phyloP scores from a whole-genome alignment of 2,888 invertebrate species.

The Caradrina kadenii region DNA sequence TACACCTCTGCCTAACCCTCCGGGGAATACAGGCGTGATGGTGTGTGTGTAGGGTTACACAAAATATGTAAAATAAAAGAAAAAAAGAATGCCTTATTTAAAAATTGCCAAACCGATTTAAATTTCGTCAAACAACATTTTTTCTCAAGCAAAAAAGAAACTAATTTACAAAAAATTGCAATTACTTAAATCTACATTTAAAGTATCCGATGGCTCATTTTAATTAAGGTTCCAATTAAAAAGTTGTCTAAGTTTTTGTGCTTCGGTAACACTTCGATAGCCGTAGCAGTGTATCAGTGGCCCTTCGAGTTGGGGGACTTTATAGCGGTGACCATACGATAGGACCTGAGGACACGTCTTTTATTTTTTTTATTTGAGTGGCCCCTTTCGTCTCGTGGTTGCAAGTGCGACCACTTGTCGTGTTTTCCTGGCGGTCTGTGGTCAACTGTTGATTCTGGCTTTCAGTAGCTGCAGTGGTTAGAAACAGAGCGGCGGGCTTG shows the following conservation, averaged over 20 bases:
- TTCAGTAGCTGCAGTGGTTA: no score
- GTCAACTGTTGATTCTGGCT: no score
- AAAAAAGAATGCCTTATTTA: slow-evolving; percentile 2
- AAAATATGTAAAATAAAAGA: no score
- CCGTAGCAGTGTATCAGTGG: slow-evolving; percentile 35
- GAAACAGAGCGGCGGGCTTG: no score
- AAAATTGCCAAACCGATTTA: background rate
- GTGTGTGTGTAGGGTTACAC: no score
- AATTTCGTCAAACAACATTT: background rate
- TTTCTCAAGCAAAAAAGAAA: slow-evolving; percentile 3
- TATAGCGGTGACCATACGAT: background rate
- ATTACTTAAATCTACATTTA: background rate
- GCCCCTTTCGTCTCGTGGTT: no score
- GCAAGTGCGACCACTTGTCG: no score
- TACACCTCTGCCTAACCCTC: no score
- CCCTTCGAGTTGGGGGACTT: slow-evolving; percentile 4
- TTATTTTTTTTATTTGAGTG: no score
- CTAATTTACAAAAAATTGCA: slow-evolving; percentile 13
- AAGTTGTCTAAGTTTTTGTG: slow-evolving; percentile 55
- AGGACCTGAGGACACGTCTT: background rate
- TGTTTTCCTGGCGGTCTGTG: no score
- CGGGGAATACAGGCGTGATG: no score
- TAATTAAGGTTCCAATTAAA: slow-evolving; percentile 62
- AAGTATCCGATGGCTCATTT: slow-evolving; percentile 16
- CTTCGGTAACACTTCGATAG: slow-evolving; percentile 49